phyloP scores from a whole-genome alignment of 2,888 invertebrate species.

The Tholera decimalis region DNA sequence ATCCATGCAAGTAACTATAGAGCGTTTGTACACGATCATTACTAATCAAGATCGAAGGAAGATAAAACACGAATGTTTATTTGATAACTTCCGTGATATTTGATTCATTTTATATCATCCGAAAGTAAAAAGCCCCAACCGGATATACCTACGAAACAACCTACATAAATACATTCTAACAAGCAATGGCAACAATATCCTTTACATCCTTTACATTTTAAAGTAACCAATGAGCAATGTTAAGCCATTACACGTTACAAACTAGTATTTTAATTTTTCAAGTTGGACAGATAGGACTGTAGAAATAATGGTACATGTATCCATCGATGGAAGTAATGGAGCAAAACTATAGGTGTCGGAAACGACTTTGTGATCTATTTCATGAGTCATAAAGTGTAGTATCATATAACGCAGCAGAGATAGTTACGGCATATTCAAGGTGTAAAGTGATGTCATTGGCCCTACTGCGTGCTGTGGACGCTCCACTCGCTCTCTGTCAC shows the following conservation, averaged over 20 bases:
- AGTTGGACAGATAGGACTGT: conserved; percentile 75
- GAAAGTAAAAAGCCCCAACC: conserved; percentile 5
- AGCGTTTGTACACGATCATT: too few relatives aligned
- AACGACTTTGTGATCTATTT: conserved; percentile 70
- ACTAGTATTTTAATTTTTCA: conserved; percentile 72
- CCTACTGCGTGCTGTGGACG: conserved; percentile 82
- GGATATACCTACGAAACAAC: conserved; percentile 9
- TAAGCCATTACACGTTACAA: conserved; percentile 63
- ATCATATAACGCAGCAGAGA: conserved; percentile 60
- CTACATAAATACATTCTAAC: conserved; percentile 29
- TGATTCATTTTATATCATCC: background rate
- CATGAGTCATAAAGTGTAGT: conserved; percentile 70
- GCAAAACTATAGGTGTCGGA: conserved; percentile 50
- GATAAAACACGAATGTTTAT: background rate
- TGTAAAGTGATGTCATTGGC: conserved; percentile 86
- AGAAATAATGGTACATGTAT: conserved; percentile 75
- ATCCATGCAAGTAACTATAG: conserved; percentile 24
- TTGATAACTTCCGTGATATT: conserved; percentile 9
- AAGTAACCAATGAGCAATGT: conserved; percentile 59
- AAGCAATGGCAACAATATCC: conserved; percentile 45
- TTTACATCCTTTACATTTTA: conserved; percentile 45
- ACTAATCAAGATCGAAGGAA: too few relatives aligned
- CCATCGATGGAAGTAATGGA: conserved; percentile 64
- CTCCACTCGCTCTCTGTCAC: conserved; percentile 83
- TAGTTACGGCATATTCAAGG: conserved; percentile 75